phyloP scores from a whole-genome alignment of 64 coral and sea anemone genomes.

The Hydrozoanthus tunicans region DNA sequence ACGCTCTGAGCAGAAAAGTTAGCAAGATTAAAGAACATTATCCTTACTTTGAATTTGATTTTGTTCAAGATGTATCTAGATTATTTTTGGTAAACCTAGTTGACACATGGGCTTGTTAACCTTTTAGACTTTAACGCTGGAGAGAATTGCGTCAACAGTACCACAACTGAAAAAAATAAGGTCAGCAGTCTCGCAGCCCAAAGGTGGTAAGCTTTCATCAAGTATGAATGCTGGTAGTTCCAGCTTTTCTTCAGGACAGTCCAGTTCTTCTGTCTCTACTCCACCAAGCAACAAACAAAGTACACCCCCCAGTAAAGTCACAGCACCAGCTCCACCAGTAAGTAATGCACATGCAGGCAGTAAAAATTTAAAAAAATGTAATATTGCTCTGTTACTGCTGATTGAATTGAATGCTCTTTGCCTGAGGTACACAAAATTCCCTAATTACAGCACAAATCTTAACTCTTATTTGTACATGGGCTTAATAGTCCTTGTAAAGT shows the following conservation, averaged over 20 bases:
- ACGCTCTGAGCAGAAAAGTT: background rate
- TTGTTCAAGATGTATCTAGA: background rate
- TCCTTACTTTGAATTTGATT: background rate
- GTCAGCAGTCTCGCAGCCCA: constrained; percentile 26
- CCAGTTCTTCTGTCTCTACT: background rate
- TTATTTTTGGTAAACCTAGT: background rate
- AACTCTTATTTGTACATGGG: no score
- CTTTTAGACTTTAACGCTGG: constrained; percentile 85
- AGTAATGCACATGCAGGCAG: background rate
- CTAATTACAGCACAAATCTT: no score
- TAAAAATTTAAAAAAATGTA: no score
- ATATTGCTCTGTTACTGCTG: no score
- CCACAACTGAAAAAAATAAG: constrained; percentile 91
- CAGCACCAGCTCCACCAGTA: background rate
- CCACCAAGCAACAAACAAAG: constrained; percentile 5
- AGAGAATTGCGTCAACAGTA: constrained; percentile 80
- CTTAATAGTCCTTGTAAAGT: no score
- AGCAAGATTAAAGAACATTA: background rate
- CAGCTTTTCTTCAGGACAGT: background rate
- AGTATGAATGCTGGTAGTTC: constrained; percentile 29
- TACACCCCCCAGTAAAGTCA: background rate
- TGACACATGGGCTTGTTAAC: background rate
- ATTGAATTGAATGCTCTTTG: no score
- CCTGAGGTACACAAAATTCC: no score
- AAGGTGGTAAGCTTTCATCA: constrained; percentile 36